phyloP scores from a whole-genome alignment of 92 coral and sea anemone genomes.

The Ricordea florida region DNA sequence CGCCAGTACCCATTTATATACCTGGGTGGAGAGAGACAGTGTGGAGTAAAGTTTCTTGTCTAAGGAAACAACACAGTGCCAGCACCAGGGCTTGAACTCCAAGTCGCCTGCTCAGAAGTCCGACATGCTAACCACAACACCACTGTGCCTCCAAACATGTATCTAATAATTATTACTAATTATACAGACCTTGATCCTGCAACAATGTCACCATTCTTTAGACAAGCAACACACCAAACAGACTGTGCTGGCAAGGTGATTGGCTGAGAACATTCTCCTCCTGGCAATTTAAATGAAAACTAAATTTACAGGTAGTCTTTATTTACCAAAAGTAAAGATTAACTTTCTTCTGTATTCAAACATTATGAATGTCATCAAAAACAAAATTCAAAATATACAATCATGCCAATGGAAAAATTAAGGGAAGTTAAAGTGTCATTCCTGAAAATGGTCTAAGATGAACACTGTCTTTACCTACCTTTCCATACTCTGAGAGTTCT shows the following conservation, averaged over 20 bases:
- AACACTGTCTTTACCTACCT: constrained; percentile 46
- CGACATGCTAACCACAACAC: no score
- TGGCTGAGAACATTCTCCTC: constrained; percentile 75
- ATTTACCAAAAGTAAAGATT: no score
- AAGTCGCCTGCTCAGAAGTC: no score
- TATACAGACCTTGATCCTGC: constrained; percentile 84
- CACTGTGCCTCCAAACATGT: no score
- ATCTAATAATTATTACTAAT: background rate
- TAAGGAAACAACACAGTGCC: background rate
- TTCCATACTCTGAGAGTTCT: constrained; percentile 92
- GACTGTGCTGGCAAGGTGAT: constrained; percentile 93
- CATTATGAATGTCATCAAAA: no score
- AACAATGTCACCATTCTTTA: constrained; percentile 91
- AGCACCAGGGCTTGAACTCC: no score
- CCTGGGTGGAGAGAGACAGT: background rate
- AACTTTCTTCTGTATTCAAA: no score
- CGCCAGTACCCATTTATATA: background rate
- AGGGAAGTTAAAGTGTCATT: no score
- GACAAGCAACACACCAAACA: constrained; percentile 89
- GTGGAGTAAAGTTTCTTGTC: background rate
- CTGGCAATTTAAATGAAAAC: constrained; percentile 34
- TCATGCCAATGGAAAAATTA: no score
- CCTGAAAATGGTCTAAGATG: no score
- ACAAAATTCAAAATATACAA: no score
- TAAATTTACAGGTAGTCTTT: background rate